Conservation (phyloP, 2,888 invertebrate species). For the Apomyelois bistriatella region DNA sequence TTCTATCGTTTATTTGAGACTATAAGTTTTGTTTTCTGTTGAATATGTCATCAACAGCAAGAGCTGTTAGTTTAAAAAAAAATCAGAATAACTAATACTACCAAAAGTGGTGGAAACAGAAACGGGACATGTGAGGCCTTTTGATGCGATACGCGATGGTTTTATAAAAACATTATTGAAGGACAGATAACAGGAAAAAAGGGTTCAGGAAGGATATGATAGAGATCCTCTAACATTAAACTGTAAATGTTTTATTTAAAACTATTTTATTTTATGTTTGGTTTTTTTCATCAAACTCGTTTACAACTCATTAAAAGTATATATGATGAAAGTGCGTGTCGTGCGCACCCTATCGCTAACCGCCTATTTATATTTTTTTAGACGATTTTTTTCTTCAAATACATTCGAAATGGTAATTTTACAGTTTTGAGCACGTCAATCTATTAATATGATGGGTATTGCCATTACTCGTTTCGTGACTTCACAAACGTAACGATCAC, state of each 20-base stretch:
- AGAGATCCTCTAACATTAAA: no score
- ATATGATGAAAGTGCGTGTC: constrained; percentile 38
- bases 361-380: constrained; percentile 34
- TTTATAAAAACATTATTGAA: no score
- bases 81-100: no score
- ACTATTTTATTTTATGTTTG: background rate
- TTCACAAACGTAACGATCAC: constrained; percentile 40
- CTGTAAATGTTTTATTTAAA: no score
- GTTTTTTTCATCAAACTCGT: constrained; percentile 28
- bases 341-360: constrained; percentile 50
- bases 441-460: constrained; percentile 63
- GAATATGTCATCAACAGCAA: background rate
- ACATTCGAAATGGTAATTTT: constrained; percentile 70
- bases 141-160: no score
- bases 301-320: constrained; percentile 61
- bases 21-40: background rate
- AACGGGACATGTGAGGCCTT: no score
- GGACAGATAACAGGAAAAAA: no score
- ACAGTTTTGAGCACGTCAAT: constrained; percentile 77
- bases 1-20: background rate
- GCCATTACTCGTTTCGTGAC: constrained; percentile 65
- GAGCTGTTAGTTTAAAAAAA: no score
- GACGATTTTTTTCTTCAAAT: constrained; percentile 46
- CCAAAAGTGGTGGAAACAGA: no score
- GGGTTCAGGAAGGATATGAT: no score